Evolutionary conservation across 64 coral and sea anemone genomes (phyloP).

Genomic region (Platygyra sinensis): DNA sequence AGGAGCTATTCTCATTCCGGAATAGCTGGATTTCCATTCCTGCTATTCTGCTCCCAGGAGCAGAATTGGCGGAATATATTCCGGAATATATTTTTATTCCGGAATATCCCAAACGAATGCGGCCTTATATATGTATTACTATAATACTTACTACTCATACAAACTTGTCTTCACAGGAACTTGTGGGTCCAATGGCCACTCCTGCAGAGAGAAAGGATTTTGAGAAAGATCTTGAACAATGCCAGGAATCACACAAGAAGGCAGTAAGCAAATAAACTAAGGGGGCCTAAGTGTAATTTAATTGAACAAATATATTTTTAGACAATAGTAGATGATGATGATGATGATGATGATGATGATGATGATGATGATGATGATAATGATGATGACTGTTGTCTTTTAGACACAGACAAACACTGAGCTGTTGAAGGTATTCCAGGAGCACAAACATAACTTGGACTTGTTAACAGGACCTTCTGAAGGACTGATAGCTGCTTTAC

Average conservation of each 20-base stretch:
- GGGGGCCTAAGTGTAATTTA: background rate
- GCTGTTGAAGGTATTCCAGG: slow-evolving; percentile 70
- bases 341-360: background rate
- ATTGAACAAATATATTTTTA: background rate
- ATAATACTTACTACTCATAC: too few species aligned
- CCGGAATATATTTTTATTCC: too few species aligned
- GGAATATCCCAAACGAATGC: too few species aligned
- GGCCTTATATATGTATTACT: too few species aligned
- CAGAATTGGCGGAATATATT: too few species aligned
- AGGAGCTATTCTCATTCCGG: too few species aligned
- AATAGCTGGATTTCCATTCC: too few species aligned
- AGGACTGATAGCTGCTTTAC: slow-evolving; percentile 65
- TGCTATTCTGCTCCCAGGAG: too few species aligned
- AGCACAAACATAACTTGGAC: slow-evolving; percentile 85
- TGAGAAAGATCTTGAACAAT: slow-evolving; percentile 69
- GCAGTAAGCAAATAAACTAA: slow-evolving; percentile 71
- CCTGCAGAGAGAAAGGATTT: slow-evolving; percentile 71
- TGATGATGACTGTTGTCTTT: background rate
- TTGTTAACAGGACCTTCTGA: slow-evolving; percentile 81
- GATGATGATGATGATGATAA: too few species aligned
- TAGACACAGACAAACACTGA: slow-evolving; percentile 86
- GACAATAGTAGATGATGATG: too few species aligned
- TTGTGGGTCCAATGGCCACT: slow-evolving; percentile 42
- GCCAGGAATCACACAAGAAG: slow-evolving; percentile 64
- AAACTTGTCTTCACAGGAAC: slow-evolving; percentile 50